A percentile compares a stretch with the other conserved stretches of the same genome.
phyloP scores from a whole-genome alignment of 1,140 invertebrate species.

The Neoseiulus cucumeris region DNA sequence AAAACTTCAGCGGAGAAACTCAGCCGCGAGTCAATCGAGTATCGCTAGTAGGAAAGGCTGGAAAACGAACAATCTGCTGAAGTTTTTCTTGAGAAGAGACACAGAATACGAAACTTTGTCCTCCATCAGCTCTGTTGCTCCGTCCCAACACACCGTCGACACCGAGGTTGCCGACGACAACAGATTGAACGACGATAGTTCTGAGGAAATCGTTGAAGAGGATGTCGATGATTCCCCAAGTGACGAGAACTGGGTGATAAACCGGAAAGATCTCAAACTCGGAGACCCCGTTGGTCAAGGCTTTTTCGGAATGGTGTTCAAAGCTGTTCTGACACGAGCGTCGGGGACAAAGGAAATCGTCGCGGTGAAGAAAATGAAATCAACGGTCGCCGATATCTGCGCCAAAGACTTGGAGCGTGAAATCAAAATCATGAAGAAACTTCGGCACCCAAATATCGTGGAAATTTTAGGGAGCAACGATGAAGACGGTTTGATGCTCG shows the following conservation, averaged over 20 bases:
- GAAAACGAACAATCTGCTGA: neutral
- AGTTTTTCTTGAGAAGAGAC: neutral
- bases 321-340: constrained; percentile 37
- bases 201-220: neutral
- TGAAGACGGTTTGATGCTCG: constrained; percentile 49
- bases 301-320: constrained; percentile 48
- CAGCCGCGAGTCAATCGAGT: no score
- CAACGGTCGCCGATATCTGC: constrained; percentile 15
- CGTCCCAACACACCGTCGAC: neutral
- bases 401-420: constrained; percentile 34
- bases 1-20: no score
- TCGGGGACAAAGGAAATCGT: constrained; percentile 33
- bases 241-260: constrained; percentile 5
- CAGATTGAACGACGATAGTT: no score
- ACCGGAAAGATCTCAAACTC: constrained; percentile 9
- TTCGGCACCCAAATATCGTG: constrained; percentile 67
- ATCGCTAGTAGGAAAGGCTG: neutral
- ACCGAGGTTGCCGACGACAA: neutral
- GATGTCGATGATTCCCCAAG: neutral
- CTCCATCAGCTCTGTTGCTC: neutral
- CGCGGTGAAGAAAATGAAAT: constrained; percentile 49
- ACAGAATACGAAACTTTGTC: neutral
- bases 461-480: constrained; percentile 57
- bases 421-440: constrained; percentile 52
- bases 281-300: constrained; percentile 29